These are phyloP conservation scores for Epsilonema sp. DNA, from an alignment of 2,888 invertebrate species.

Conservation along the genomic window DNA sequence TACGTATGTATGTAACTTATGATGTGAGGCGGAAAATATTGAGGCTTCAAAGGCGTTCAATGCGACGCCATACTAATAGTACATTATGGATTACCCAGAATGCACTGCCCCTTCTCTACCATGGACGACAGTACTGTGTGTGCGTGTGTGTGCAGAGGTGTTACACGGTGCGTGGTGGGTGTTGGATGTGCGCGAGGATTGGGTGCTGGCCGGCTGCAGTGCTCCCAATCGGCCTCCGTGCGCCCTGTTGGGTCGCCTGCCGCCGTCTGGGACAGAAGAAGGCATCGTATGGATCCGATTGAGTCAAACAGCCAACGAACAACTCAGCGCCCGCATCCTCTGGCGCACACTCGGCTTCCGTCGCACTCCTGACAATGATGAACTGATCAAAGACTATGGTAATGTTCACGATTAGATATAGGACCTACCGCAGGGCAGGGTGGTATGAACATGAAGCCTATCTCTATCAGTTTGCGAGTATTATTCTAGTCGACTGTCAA, in stretches of 20 bases:
- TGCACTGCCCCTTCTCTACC: too few species aligned
- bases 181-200: constrained; percentile 17
- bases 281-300: constrained; percentile 1
- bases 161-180: constrained; percentile 12
- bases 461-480: too few species aligned
- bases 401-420: neutral
- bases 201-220: constrained; percentile 15
- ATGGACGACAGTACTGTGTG: too few species aligned
- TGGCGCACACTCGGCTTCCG: constrained; percentile 2
- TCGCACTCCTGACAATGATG: neutral
- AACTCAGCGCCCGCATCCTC: neutral
- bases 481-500: neutral
- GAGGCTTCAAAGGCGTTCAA: too few species aligned
- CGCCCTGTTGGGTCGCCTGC: constrained; percentile 14
- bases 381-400: too few species aligned
- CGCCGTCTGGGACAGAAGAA: constrained; percentile 5
- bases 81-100: too few species aligned
- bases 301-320: neutral
- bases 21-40: too few species aligned
- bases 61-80: too few species aligned
- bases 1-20: too few species aligned
- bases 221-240: constrained; percentile 19
- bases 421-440: neutral
- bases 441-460: too few species aligned
- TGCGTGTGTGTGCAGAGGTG: too few species aligned